Evolutionary conservation across 2,888 invertebrate species (phyloP), one percentile per base, ranked within the genome.

Genomic region (Hydriomena furcata): DNA sequence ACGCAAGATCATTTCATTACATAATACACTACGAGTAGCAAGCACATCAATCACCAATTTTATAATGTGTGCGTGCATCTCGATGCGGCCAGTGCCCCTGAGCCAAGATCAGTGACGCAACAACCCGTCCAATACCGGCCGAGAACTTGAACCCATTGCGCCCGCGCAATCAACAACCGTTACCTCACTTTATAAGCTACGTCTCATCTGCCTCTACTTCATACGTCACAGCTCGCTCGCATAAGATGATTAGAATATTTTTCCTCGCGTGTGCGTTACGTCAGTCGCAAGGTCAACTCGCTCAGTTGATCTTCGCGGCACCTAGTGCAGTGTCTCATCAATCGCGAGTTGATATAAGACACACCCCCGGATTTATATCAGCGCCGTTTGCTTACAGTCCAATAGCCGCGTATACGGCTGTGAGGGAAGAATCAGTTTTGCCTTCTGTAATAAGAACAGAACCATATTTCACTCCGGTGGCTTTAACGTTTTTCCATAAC

Each of bases 261-360:
- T 65, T 80, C 48, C 38, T 80, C 25, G 55, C 72, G 55, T 68
- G 65, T 64, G 66, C 66, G 12, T 44, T 75, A 55, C 67, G 61
- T 48, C 51, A 61, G 59, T 73, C 71, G 41, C 66, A 67, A 45
- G 66, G 79, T 62, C 76, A 86, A 60, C 30, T 79, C 20, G 61
- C 70, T 34, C 83, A 84, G 34, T 40, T 85, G 5, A 80, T 87
- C 58, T 82, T 85, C 56, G 79, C 84, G 10, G 87, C 91, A 20
- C 92, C 92, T 1, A 91, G 91, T 64, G 86, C 92, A 31, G 91
- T 92, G 12, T 91, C 91, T 1, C 91, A 91, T 67, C 92, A 92
- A 68, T 92, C 92, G 40, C 84, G 91, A 38, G 80, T 91, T 41
- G 89, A 92, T 59, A 87, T 92, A 34, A 76, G 71, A 42, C 81